Percentiles rank a stretch among this genome's conserved stretches.
Conservation (phyloP, 2,888 invertebrate genomes). For the Cerceris ruficornis region DNA sequence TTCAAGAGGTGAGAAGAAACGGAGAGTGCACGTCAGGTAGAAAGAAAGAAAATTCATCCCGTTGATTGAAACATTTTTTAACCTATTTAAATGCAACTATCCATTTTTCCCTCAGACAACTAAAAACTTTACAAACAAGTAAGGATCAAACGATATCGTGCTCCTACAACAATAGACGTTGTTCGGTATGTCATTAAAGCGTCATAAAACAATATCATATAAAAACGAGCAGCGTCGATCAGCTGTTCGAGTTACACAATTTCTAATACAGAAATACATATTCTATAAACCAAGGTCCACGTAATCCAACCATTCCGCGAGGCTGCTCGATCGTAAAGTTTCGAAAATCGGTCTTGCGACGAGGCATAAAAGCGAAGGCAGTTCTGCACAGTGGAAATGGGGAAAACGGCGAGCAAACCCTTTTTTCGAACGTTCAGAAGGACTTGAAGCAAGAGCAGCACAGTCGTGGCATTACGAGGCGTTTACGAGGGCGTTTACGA, state of each 20-base stretch:
- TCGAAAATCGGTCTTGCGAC: constrained; percentile 31
- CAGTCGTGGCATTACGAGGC: constrained; percentile 65
- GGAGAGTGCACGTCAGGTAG: constrained; percentile 42
- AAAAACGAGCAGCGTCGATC: too few species aligned
- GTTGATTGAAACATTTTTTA: neutral
- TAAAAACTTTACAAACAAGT: too few species aligned
- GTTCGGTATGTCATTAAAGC: too few species aligned
- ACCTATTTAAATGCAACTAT: neutral
- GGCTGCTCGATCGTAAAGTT: constrained; percentile 41
- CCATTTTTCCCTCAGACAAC: too few species aligned
- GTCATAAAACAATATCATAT: too few species aligned
- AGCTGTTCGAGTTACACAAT: too few species aligned
- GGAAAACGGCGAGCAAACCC: constrained; percentile 47
- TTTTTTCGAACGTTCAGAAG: constrained; percentile 36
- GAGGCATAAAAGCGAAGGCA: constrained; percentile 9
- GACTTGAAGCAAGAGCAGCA: constrained; percentile 9
- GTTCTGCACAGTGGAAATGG: constrained; percentile 8
- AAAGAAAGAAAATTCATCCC: constrained; percentile 23
- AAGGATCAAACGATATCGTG: too few species aligned
- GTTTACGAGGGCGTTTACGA: constrained; percentile 69
- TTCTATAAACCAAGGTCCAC: too few species aligned
- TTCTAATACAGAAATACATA: too few species aligned
- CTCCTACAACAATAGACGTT: too few species aligned
- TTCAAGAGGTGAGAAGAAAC: constrained; percentile 32
- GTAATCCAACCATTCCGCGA: neutral